Percentiles rank a stretch among this genome's conserved stretches.
These are phyloP conservation scores for Palloptera scutellata DNA, from an alignment of 2,888 invertebrate genomes.

Conservation along the genomic window DNA sequence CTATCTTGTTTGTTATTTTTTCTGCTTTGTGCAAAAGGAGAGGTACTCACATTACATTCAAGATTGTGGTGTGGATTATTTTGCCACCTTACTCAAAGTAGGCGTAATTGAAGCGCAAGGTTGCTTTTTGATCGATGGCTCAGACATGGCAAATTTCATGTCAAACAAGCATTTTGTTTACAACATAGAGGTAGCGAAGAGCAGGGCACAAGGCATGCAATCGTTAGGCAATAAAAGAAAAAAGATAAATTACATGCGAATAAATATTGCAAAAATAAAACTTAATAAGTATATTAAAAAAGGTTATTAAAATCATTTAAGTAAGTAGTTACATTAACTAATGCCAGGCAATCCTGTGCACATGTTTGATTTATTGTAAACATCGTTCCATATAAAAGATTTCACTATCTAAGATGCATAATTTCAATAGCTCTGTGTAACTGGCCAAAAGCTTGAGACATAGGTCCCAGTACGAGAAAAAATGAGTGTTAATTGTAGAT, in stretches of 20 bases:
- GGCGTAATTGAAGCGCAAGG: slow-evolving; percentile 24
- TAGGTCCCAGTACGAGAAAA: too few species aligned
- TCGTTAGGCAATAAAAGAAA: background rate
- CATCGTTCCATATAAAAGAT: too few species aligned
- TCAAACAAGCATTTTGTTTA: slow-evolving; percentile 57
- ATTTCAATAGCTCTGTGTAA: too few species aligned
- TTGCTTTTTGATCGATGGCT: slow-evolving; percentile 56
- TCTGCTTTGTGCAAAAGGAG: slow-evolving; percentile 1
- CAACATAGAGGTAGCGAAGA: slow-evolving; percentile 39
- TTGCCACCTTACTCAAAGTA: slow-evolving; percentile 40
- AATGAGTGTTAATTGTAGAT: too few species aligned
- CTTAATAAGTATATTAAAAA: background rate
- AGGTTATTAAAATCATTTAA: too few species aligned
- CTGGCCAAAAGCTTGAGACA: too few species aligned
- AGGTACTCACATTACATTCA: slow-evolving; percentile 15
- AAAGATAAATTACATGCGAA: background rate
- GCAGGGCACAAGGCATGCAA: background rate
- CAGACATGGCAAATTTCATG: slow-evolving; percentile 58
- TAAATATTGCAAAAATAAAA: background rate
- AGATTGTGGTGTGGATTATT: slow-evolving; percentile 38
- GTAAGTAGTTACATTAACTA: too few species aligned
- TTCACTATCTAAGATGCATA: too few species aligned
- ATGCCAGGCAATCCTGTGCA: too few species aligned
- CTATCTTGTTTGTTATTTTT: slow-evolving; percentile 23
- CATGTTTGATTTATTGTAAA: too few species aligned